phyloP scores from a whole-genome alignment of 1,140 invertebrate genomes.

The Cherax destructor region DNA sequence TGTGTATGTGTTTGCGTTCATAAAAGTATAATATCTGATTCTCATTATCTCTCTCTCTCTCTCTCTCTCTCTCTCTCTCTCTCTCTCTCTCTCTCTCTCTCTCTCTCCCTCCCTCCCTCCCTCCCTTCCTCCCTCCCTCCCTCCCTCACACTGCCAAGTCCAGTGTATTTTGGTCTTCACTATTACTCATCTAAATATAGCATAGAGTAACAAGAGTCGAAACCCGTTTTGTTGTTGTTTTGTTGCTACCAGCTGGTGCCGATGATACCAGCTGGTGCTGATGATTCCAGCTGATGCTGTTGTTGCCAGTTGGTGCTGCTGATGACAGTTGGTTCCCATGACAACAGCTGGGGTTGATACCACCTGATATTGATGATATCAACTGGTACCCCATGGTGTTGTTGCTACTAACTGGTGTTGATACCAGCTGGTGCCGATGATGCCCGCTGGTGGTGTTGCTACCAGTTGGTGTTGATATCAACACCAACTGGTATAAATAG shows the following conservation, averaged over 20 bases:
- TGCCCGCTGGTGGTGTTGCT: neutral
- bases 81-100: slow-evolving; percentile 12
- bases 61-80: slow-evolving; percentile 17
- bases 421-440: neutral
- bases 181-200: neutral
- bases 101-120: neutral
- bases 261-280: neutral
- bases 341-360: too few relatives aligned
- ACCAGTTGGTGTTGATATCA: neutral
- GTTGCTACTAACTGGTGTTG: neutral
- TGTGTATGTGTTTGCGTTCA: too few relatives aligned
- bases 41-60: slow-evolving; percentile 1
- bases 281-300: neutral
- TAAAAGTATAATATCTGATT: neutral
- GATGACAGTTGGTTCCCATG: neutral
- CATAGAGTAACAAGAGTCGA: neutral
- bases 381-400: too few relatives aligned
- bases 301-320: neutral
- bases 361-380: neutral
- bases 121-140: neutral
- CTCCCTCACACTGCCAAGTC: neutral
- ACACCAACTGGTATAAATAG: too few relatives aligned
- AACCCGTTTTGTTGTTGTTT: too few relatives aligned
- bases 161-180: neutral
- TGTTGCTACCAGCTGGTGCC: neutral